A percentile compares a stretch with the other conserved stretches of the same genome.
Conservation (phyloP, 1,140 invertebrate genomes). For the Drosophila pseudoobscura region DNA sequence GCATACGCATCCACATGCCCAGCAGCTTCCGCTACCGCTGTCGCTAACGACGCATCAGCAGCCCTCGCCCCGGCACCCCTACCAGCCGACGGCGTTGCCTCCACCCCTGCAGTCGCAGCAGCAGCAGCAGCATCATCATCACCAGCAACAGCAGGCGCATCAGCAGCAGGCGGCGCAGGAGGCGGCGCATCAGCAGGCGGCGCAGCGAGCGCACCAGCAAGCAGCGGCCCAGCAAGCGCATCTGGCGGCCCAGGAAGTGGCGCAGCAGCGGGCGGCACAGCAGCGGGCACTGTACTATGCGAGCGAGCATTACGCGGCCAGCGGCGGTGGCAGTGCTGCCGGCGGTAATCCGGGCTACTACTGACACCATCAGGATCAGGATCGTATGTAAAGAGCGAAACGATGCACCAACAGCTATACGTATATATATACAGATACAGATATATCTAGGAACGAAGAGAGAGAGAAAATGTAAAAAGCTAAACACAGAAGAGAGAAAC, state of each 20-base stretch:
- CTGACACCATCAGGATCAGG: constrained; percentile 17
- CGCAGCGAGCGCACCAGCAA: no score
- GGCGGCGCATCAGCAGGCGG: no score
- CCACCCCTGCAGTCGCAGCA: constrained; percentile 57
- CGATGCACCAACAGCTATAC: constrained; percentile 26
- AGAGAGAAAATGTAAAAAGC: no score
- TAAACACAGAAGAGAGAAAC: no score
- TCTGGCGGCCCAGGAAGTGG: no score
- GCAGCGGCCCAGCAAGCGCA: no score
- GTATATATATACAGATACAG: neutral
- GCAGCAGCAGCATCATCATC: constrained; percentile 20
- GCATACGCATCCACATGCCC: constrained; percentile 28
- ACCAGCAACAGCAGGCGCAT: constrained; percentile 28
- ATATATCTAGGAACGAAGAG: neutral
- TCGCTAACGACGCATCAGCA: constrained; percentile 14
- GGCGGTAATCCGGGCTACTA: constrained; percentile 40
- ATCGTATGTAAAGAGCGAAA: neutral
- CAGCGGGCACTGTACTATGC: constrained; percentile 42
- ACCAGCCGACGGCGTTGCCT: constrained; percentile 38
- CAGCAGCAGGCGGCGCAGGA: constrained; percentile 9
- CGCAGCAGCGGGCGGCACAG: no score
- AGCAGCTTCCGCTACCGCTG: constrained; percentile 19
- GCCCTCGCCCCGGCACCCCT: constrained; percentile 41
- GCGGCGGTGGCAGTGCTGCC: constrained; percentile 7
- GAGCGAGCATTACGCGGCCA: constrained; percentile 27